Percentiles rank a stretch among this genome's conserved stretches.
phyloP scores from a whole-genome alignment of 2,113 vertebrate genomes.

The Tragelaphus imberbis region DNA sequence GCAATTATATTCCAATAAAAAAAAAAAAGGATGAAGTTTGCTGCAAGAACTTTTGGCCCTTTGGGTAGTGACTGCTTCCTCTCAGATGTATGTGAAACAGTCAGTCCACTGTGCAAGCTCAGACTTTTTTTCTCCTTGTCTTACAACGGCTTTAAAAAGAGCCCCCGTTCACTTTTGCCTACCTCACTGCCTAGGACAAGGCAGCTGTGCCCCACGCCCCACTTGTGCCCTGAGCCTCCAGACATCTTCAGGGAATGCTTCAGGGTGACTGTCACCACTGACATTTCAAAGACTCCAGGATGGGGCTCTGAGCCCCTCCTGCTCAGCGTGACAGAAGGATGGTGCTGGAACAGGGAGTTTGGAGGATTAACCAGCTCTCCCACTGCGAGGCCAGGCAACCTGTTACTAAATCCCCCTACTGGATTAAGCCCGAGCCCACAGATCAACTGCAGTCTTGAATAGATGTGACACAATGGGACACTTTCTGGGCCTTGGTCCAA shows the following conservation, averaged over 20 bases:
- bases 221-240: background rate
- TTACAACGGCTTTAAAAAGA: background rate
- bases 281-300: background rate
- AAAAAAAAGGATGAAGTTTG: background rate
- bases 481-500: constrained; percentile 54
- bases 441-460: constrained; percentile 4
- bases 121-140: constrained; percentile 34
- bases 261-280: background rate
- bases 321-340: background rate
- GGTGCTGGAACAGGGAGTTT: background rate
- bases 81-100: background rate
- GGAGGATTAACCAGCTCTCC: constrained; percentile 33
- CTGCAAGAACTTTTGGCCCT: background rate
- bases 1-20: background rate
- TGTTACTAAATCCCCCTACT: constrained; percentile 40
- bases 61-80: background rate
- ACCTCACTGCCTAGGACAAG: constrained; percentile 3
- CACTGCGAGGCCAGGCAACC: constrained; percentile 40
- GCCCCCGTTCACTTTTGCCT: background rate
- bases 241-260: background rate
- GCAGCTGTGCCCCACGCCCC: background rate
- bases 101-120: background rate
- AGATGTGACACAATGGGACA: constrained; percentile 30
- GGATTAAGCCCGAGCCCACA: constrained; percentile 20
- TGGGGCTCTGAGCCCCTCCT: background rate